Percentiles rank a stretch among this genome's conserved stretches.
Conservation (phyloP, 2,113 vertebrate species). For the Labeo rohita region DNA sequence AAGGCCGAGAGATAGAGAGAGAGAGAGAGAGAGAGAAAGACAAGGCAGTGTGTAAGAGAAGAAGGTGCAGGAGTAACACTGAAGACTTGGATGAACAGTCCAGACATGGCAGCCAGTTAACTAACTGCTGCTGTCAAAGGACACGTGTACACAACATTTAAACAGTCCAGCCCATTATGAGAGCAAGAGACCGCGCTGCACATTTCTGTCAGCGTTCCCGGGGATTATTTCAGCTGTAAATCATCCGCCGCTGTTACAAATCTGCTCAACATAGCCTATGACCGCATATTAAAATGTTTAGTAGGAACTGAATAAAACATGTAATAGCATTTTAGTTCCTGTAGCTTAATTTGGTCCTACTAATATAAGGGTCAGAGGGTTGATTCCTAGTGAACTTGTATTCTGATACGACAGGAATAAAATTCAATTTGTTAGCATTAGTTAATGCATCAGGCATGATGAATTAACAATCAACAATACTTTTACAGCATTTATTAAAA, state of each 20-base stretch:
- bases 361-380: not conserved
- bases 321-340: slow-evolving; percentile 1
- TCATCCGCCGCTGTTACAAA: slow-evolving; percentile 10
- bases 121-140: slow-evolving; percentile 13
- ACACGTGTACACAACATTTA: not conserved
- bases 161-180: not conserved
- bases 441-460: not conserved
- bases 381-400: not conserved
- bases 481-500: not conserved
- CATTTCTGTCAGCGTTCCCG: not conserved
- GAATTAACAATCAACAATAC: not conserved
- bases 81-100: slow-evolving; percentile 1
- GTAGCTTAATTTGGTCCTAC: not conserved
- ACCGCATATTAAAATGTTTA: not conserved
- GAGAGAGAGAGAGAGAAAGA: not conserved
- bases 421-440: not conserved
- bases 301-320: slow-evolving; percentile 2
- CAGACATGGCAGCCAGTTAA: not conserved
- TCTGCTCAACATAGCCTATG: slow-evolving; percentile 29
- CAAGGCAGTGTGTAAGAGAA: slow-evolving; percentile 8
- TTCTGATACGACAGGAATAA: not conserved
- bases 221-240: slow-evolving; percentile 10
- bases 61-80: slow-evolving; percentile 3
- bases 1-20: slow-evolving; percentile 1
- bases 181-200: not conserved